Evolutionary conservation across 2,888 invertebrate genomes (phyloP), one percentile per base, ranked within the genome.

Genomic region (Taphrorychus bicolor): DNA sequence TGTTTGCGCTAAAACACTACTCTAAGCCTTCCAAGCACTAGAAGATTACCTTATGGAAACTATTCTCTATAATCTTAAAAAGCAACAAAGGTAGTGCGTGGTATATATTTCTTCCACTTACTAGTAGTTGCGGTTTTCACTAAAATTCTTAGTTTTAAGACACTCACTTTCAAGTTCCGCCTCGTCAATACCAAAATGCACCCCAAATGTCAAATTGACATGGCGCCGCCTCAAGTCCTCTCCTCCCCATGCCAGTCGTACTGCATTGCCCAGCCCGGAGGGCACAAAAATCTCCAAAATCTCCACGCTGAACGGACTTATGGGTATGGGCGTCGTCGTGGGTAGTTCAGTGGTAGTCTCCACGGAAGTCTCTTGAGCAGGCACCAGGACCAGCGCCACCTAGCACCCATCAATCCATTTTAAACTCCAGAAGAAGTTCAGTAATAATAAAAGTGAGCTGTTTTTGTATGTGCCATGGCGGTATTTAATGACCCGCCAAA

Each of bases 171-270:
- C 67, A 14, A 77, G 64, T 53, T 76, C 76, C 14, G 73, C 74
- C 41, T 75, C 74, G 22, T 74, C 76, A 14, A 70, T 59, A 5
- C 73, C 77, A 59, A 76, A 78, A 64, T 76, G 73, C 4, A 78
- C 63, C 4, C 74, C 75, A 68, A 75, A 78, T 1, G 76, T 77
- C 53, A 75, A 71, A 54, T 67, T 67, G 9, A 22, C 57, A 3
- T 60, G 52, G 22, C 56, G 49, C n/a, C 23, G 66, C 67, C 41
- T 17, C 67, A 62, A 41, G 70, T 71, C 32, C 21, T 73, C 62
- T 19, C 61, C 70, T n/a, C 78, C 77, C 78, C 78, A 78, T n/a
- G 74, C 72, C 45, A 78, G 24, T 51, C 73, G 71, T 7, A 77
- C 72, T 16, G 75, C 73, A 60, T 78, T 78, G 7, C 74, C 74